phyloP scores from a whole-genome alignment of 2,888 invertebrate species.

The Thysanoteuthis rhombus region DNA sequence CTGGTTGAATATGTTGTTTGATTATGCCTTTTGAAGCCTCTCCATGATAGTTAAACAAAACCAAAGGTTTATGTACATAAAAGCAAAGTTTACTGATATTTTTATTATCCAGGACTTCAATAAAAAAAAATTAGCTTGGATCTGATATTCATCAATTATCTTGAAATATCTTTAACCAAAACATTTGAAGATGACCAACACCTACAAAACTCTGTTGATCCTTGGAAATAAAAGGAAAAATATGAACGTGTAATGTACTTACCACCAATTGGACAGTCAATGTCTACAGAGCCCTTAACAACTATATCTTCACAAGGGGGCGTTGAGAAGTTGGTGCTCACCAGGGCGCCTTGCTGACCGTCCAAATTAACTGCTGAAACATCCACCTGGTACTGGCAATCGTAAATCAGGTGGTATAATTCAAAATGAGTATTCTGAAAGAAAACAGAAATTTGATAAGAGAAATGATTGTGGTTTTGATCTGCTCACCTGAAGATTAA shows the following conservation, averaged over 20 bases:
- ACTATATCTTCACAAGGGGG: slow-evolving; percentile 26
- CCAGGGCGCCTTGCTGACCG: slow-evolving; percentile 28
- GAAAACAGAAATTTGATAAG: neutral
- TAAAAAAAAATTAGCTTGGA: too few relatives aligned
- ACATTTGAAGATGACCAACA: neutral
- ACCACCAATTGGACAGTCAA: slow-evolving; percentile 26
- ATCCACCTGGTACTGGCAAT: slow-evolving; percentile 20
- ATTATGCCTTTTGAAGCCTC: too few relatives aligned
- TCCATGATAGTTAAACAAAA: too few relatives aligned
- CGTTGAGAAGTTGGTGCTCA: slow-evolving; percentile 21
- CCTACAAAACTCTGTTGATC: neutral
- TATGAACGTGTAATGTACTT: neutral
- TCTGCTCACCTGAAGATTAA: too few relatives aligned
- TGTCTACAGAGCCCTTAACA: slow-evolving; percentile 21
- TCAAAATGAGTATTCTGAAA: slow-evolving; percentile 25
- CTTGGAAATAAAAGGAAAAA: too few relatives aligned
- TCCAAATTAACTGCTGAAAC: slow-evolving; percentile 14
- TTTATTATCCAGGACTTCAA: too few relatives aligned
- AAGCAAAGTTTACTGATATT: too few relatives aligned
- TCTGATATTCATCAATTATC: too few relatives aligned
- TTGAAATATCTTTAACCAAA: too few relatives aligned
- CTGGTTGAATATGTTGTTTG: too few relatives aligned
- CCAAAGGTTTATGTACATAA: too few relatives aligned
- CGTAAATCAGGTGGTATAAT: slow-evolving; percentile 21
- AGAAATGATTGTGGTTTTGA: neutral